These are phyloP conservation scores for Eupithecia subfuscata DNA, from an alignment of 2,888 invertebrate genomes.

Conservation along the genomic window DNA sequence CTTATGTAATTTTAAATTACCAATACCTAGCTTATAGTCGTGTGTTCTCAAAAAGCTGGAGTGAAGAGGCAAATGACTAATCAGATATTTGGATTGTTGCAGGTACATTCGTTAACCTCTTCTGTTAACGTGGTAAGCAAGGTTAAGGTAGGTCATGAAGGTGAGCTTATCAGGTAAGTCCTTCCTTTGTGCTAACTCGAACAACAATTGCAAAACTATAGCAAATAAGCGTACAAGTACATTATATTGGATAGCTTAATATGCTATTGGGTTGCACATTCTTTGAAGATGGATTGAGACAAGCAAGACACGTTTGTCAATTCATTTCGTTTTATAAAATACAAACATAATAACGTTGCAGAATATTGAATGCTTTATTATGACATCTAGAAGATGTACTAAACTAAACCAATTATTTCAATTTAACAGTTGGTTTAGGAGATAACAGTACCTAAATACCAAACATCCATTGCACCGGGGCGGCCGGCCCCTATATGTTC, in stretches of 20 bases:
- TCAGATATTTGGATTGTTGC: conserved; percentile 38
- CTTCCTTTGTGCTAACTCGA: not conserved
- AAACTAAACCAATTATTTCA: too few relatives aligned
- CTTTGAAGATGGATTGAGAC: not conserved
- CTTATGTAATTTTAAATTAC: conserved; percentile 13
- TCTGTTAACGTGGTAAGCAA: conserved; percentile 19
- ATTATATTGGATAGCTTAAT: not conserved
- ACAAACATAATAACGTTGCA: not conserved
- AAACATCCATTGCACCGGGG: too few relatives aligned
- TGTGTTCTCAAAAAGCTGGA: not conserved
- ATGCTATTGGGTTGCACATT: not conserved
- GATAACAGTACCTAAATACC: not conserved
- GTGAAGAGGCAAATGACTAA: conserved; percentile 20
- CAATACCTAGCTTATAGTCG: not conserved
- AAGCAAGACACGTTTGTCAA: not conserved
- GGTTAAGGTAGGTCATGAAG: conserved; percentile 29
- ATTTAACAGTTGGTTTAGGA: too few relatives aligned
- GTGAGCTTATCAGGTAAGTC: conserved; percentile 4
- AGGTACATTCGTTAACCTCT: conserved; percentile 25
- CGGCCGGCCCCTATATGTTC: too few relatives aligned
- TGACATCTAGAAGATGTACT: too few relatives aligned
- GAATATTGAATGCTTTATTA: too few relatives aligned
- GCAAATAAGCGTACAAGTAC: not conserved
- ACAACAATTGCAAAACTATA: not conserved
- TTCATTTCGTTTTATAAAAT: not conserved